Base-by-base conservation (phyloP, 2,797 vertebrate species). In the Siniperca scherzeri region DNA sequence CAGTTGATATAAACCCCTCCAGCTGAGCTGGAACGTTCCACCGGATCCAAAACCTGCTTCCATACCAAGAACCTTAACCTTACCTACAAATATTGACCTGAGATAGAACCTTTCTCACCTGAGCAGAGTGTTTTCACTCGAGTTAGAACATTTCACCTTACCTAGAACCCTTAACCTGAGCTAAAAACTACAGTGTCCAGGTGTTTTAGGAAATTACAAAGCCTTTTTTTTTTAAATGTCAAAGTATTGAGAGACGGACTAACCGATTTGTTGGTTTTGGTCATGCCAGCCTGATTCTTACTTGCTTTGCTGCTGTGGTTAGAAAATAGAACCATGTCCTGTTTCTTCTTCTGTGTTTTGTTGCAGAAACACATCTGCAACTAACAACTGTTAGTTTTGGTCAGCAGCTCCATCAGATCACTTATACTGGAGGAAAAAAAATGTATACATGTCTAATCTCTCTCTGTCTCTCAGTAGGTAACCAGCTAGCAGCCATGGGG, bases 401-500 rank as follows among this genome's bases (percentile, higher is more conserved):
- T 61, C 46, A 13, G 25, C 25, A 44, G 6, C 42, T 25, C 64
- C 46, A 17, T 19, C 68, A 55, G 19, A 48, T 72, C 57, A 27
- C 27, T 59, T 2, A 14, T 8, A 2, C 22, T 46, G 27, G 25
- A 27, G 27, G 10, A 21, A 25, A 36, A 33, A 36, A 36, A 22
- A 5, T 30, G 30, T 8, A 19, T 25, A 60, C n/a, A n/a, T 4
- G 4, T 77, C 74, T 85, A 60, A 81, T 71, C 2, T 52, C 3
- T 67, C 42, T 92, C 27, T 91, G 42, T 91, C 46, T 87, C 78
- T 93, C 97, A 98, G 97, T 97, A 96, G 98, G 97, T 94, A 98
- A 97, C 97, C 98, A 99, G 96, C 97, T 98, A 92, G 97, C 97
- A 95, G 96, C 96, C 94, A 96, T 98, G 94, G 96, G 97, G 93